Base-by-base conservation (phyloP, 1,140 invertebrate genomes). In the Propsilocerus akamusi region DNA sequence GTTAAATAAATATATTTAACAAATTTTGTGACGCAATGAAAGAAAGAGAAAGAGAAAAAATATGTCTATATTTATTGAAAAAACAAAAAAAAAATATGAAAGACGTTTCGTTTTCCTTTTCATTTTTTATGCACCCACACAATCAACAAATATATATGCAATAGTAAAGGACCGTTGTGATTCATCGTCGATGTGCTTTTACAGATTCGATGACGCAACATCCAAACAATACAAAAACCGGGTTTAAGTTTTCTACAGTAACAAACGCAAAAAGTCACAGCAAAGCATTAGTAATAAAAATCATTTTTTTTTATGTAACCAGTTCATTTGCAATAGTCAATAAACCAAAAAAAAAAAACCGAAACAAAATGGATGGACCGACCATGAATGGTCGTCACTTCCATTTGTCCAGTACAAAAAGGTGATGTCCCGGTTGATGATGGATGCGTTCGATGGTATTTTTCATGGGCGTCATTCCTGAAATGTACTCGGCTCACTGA, bases 41-140 rank as follows among this genome's bases (percentile, higher is more conserved):
- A 55, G 47, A 30, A 55, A 53, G 47, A 53, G 49, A 30, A 51
- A 54, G 32, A 52, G 54, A 28, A 52, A 54, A 55, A 49, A 54
- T 57, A 53, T 55, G 56, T 56, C 59, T 48, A 58, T 54, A 49
- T 32, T 53, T 46, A 46, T 49, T 57, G 52, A 56, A 55, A 41
- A 52, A 52, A 55, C 30, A 49, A 57, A 56, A 53, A 54, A 48
- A 54, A 34, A 28, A 53, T 56, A 52, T 51, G 41, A 22, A 52
- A n/a, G n/a, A n/a, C n/a, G n/a, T n/a, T n/a, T n/a, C n/a, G n/a
- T n/a, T n/a, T n/a, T n/a, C n/a, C n/a, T n/a, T n/a, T n/a, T n/a
- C n/a, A n/a, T 41, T 41, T 41, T 41, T 41, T 41, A 41, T 41
- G 22, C 34, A 41, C 12, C 7, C 32, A 37, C n/a, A 37, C n/a